Conservation (phyloP, 1,140 invertebrate genomes). For the Megalopta genalis region DNA sequence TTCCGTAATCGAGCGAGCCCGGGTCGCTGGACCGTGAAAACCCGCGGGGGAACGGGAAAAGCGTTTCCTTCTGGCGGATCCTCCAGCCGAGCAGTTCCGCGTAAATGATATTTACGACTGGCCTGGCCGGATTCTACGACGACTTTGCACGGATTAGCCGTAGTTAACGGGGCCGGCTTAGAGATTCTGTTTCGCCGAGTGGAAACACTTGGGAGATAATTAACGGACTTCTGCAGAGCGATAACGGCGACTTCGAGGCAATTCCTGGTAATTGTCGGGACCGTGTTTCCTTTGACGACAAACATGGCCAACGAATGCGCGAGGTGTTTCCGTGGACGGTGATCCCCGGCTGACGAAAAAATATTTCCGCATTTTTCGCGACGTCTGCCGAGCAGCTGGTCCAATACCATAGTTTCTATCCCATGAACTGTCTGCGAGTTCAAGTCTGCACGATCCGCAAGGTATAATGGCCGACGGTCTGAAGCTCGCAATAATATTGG, state of each 20-base stretch:
- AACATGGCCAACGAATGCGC: neutral
- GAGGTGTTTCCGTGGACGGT: neutral
- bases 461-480: no score
- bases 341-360: neutral
- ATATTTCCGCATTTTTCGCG: no score
- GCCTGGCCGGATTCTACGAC: neutral
- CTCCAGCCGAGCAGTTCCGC: neutral
- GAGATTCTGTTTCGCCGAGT: slow-evolving; percentile 7
- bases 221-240: neutral
- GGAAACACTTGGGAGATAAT: slow-evolving; percentile 17
- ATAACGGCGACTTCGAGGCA: neutral
- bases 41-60: neutral
- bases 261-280: slow-evolving; percentile 3
- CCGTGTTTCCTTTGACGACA: neutral
- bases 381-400: no score
- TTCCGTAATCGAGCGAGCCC: neutral
- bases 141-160: slow-evolving; percentile 22
- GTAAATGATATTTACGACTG: slow-evolving; percentile 45
- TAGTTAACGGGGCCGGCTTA: slow-evolving; percentile 29
- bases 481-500: no score
- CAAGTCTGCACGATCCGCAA: no score
- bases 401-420: no score
- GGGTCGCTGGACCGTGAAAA: slow-evolving; percentile 34
- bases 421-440: no score
- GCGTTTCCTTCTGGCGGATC: neutral